A percentile compares a stretch with the other conserved stretches of the same genome.
Evolutionary conservation across 2,113 vertebrate genomes (phyloP).

Genomic region (Columbina picui): DNA sequence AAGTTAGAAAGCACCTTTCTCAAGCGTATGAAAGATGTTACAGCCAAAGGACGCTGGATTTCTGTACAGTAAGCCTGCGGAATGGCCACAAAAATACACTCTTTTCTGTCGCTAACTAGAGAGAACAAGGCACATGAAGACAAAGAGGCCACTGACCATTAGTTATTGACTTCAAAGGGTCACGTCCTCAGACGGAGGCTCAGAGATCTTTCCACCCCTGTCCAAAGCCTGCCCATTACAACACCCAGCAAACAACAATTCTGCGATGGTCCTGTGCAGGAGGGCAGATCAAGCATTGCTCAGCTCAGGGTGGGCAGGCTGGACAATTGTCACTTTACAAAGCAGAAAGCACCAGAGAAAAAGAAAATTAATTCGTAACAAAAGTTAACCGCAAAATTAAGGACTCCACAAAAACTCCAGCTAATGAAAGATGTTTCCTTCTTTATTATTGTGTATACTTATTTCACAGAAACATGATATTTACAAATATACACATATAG

Average conservation of each 20-base stretch:
- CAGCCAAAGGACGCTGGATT: neutral
- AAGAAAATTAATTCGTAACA: neutral
- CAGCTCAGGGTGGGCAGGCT: neutral
- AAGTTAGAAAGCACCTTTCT: neutral
- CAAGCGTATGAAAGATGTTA: neutral
- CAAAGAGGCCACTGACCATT: neutral
- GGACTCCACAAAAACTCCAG: neutral
- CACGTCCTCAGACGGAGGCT: neutral
- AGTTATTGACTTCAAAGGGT: neutral
- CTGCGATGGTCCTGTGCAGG: neutral
- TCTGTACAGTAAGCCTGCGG: neutral
- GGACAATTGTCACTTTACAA: neutral
- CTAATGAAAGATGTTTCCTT: conserved; percentile 77
- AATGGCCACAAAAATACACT: neutral
- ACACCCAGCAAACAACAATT: neutral
- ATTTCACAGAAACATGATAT: conserved; percentile 82
- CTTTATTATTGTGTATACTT: conserved; percentile 79
- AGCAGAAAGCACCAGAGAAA: neutral
- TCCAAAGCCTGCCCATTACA: neutral
- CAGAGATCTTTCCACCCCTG: neutral
- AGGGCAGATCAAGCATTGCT: neutral
- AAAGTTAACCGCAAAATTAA: neutral
- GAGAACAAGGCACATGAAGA: neutral
- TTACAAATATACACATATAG: conserved; percentile 84
- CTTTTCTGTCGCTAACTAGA: neutral